Base-by-base conservation (phyloP, 2,797 vertebrate genomes). In the Leuciscus waleckii region DNA sequence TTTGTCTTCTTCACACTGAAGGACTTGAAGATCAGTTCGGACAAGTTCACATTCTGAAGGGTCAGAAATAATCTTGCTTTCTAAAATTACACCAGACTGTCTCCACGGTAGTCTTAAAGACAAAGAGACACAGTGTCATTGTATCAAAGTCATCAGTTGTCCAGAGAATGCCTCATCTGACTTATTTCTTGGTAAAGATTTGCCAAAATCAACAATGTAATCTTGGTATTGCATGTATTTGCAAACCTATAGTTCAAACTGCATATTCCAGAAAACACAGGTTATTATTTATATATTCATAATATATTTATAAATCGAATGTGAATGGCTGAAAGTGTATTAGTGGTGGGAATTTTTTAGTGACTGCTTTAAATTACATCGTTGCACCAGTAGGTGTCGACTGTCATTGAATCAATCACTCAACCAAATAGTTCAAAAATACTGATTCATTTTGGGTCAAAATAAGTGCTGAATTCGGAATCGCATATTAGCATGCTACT, bases 91-190 rank as follows among this genome's bases (percentile, higher is more conserved):
- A 49, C 7, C 54, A 1, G 1, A 51, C 79, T 54, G 79, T 81
- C 46, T 81, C 29, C 41, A 41, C 17, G 46, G 10, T 86, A 37
- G 75, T 87, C 82, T 85, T 85, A 87, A 68, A 56, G 21, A 56
- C 41, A 54, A 46, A 82, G 41, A 46, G 21, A 14, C 17, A 41
- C 26, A 17, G 46, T 19, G 3, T 35, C 35, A 56, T n/a, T 5
- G 16, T 69, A 23, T 75, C 32, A 46, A 74, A 86, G 41, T 80
- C 88, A 71, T 56, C 88, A 77, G 78, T 13, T 73, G 83, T 69
- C 78, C 69, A 86, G 65, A 87, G 83, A 87, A 81, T 71, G 83
- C 75, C 78, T 76, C 79, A 70, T 82, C 35, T 77, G 88, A 82
- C 29, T 67, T 83, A 41, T 76, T 37, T 51, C 7, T 23, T 63